Evolutionary conservation across 2,797 vertebrate genomes (phyloP).

Genomic region (Mustela erminea): DNA sequence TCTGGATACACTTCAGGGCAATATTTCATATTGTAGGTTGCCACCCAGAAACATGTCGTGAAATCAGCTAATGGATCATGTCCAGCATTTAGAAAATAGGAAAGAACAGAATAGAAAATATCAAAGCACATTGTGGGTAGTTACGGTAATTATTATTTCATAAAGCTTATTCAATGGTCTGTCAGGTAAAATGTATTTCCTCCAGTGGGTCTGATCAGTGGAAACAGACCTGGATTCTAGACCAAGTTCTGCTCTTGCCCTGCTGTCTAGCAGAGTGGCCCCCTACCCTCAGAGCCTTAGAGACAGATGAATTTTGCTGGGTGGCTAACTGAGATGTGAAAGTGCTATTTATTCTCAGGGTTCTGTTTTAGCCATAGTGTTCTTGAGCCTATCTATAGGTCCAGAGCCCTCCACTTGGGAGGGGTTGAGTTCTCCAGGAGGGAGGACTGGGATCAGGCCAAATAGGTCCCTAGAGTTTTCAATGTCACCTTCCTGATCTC

Average conservation of each 20-base stretch:
- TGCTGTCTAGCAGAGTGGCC: neutral
- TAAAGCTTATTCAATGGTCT: neutral
- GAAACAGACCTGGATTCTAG: neutral
- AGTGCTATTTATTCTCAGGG: neutral
- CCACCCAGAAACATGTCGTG: neutral
- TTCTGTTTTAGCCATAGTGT: neutral
- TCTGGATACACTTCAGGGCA: neutral
- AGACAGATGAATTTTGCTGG: neutral
- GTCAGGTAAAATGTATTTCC: neutral
- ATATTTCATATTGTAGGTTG: neutral
- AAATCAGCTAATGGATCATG: neutral
- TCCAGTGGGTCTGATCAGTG: neutral
- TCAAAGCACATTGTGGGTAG: accelerated
- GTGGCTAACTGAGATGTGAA: neutral
- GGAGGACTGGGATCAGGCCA: neutral
- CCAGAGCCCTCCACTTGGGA: neutral
- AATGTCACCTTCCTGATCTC: neutral
- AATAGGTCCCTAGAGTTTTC: neutral
- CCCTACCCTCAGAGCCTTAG: neutral
- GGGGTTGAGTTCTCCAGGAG: neutral
- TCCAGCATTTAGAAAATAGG: neutral
- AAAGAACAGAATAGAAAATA: neutral
- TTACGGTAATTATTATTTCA: neutral
- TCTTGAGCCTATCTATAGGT: neutral
- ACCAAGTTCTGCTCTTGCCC: neutral